phyloP scores from a whole-genome alignment of 35 echinoderm and acorn worm species.

The Patiria miniata region DNA sequence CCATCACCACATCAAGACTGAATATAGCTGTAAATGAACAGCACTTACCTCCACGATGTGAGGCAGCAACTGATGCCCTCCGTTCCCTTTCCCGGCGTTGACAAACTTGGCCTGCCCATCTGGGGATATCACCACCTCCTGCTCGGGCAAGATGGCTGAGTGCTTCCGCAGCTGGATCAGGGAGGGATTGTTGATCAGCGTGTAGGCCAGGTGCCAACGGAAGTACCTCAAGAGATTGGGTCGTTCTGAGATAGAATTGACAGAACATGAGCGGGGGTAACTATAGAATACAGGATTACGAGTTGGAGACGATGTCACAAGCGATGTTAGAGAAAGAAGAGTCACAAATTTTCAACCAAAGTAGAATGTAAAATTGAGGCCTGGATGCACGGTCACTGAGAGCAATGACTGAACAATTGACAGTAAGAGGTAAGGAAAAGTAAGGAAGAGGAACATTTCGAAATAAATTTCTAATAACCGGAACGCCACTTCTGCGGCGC shows the following conservation, averaged over 20 bases:
- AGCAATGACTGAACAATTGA: no score
- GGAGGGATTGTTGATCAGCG: constrained; percentile 39
- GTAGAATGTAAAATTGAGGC: no score
- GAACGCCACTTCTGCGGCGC: no score
- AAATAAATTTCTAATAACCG: no score
- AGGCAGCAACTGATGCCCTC: neutral
- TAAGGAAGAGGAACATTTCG: no score
- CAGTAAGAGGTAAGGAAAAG: no score
- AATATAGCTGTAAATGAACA: neutral
- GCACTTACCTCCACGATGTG: neutral
- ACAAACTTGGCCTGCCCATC: neutral
- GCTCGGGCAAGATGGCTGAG: neutral
- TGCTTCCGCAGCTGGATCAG: constrained; percentile 18
- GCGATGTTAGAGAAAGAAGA: no score
- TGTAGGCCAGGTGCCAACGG: constrained; percentile 36
- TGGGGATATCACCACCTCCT: neutral
- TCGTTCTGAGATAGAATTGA: neutral
- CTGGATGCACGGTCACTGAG: no score
- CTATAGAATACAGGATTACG: no score
- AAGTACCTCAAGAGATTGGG: neutral
- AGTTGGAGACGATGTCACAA: no score
- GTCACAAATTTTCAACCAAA: no score
- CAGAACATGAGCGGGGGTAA: neutral
- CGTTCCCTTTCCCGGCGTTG: neutral
- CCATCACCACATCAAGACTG: no score